These are phyloP conservation scores for Styela clava DNA, from an alignment of 23 tunicate genomes.

Conservation along the genomic window DNA sequence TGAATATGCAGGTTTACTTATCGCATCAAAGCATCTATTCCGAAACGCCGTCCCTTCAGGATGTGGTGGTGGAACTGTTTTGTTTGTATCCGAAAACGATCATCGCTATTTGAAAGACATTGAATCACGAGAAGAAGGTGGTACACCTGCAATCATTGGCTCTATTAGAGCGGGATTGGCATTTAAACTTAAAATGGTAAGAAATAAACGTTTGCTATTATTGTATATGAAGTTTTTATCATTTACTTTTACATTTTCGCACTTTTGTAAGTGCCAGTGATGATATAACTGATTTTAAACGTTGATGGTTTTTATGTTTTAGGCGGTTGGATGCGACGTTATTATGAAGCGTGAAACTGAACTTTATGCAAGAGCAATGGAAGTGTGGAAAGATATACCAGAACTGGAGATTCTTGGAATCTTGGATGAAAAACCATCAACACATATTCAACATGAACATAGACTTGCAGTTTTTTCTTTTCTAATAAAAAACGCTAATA, in stretches of 20 bases:
- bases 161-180: conserved; percentile 76
- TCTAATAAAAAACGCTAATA: conserved; percentile 37
- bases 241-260: neutral
- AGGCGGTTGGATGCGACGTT: conserved; percentile 56
- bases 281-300: neutral
- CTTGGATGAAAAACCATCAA: neutral
- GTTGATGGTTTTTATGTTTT: neutral
- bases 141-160: conserved; percentile 89
- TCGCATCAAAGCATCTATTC: conserved; percentile 79
- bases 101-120: conserved; percentile 88
- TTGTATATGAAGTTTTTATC: too few species aligned
- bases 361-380: conserved; percentile 43
- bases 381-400: conserved; percentile 41
- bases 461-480: conserved; percentile 93
- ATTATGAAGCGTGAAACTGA: conserved; percentile 57
- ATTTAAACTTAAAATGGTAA: conserved; percentile 64
- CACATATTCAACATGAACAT: neutral
- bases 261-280: neutral
- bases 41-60: conserved; percentile 62
- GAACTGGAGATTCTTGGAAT: conserved; percentile 70
- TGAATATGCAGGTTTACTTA: conserved; percentile 77
- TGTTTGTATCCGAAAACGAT: conserved; percentile 71
- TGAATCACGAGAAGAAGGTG: conserved; percentile 95
- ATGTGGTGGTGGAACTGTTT: conserved; percentile 97
- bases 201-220: too few species aligned